Evolutionary conservation across 2,888 invertebrate genomes (phyloP).

Genomic region (Oscheius sp.): DNA sequence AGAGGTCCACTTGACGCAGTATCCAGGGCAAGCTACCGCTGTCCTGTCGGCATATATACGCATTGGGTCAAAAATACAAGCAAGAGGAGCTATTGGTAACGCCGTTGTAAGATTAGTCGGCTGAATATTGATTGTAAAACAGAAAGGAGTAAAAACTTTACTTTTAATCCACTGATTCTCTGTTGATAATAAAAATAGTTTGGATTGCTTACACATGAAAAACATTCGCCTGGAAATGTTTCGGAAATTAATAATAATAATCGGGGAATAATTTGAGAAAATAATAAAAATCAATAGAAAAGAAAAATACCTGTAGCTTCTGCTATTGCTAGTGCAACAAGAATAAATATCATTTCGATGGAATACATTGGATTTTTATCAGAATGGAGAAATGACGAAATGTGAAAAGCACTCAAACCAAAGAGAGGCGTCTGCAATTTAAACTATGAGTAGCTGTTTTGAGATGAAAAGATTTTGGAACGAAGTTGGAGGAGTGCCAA

Average conservation of each 20-base stretch:
- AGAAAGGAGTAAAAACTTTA: neutral
- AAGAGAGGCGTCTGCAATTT: too few relatives aligned
- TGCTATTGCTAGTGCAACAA: neutral
- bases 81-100: conserved; percentile 36
- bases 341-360: too few relatives aligned
- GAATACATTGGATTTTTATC: neutral
- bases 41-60: conserved; percentile 39
- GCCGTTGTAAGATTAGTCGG: neutral
- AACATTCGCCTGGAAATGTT: conserved; percentile 32
- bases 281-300: neutral
- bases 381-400: neutral
- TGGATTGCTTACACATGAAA: conserved; percentile 36
- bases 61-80: conserved; percentile 38
- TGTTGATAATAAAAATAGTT: conserved; percentile 35
- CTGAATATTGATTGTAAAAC: neutral
- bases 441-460: too few relatives aligned
- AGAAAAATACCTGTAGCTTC: neutral
- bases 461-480: conserved; percentile 2
- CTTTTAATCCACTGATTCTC: conserved; percentile 30
- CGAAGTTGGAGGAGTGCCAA: conserved; percentile 23
- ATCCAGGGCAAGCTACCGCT: conserved; percentile 36
- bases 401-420: neutral
- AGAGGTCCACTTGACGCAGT: conserved; percentile 36
- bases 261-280: neutral
- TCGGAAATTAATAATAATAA: neutral